Percentiles rank a stretch among this genome's conserved stretches.
These are phyloP conservation scores for Apamea monoglypha DNA, from an alignment of 2,888 invertebrate genomes.

Conservation along the genomic window DNA sequence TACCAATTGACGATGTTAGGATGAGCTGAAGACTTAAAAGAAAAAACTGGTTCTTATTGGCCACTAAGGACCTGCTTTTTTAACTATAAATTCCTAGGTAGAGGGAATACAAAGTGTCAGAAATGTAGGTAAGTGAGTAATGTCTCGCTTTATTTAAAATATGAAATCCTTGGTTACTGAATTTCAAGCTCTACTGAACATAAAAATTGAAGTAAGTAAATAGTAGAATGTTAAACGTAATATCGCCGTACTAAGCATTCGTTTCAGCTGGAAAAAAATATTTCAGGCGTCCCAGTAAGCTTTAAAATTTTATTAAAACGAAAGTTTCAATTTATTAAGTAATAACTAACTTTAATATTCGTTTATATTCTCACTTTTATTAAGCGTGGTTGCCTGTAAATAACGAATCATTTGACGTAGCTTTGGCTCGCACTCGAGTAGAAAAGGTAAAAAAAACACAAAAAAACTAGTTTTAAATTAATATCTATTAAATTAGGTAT, in stretches of 20 bases:
- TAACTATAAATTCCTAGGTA: background rate
- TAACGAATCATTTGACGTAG: background rate
- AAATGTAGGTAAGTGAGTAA: background rate
- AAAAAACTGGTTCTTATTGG: background rate
- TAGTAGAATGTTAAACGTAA: background rate
- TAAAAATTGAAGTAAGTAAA: background rate
- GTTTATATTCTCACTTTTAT: background rate
- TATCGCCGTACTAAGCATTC: background rate
- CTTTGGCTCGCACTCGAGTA: no score
- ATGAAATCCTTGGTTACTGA: background rate
- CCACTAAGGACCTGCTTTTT: background rate
- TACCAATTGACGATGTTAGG: background rate
- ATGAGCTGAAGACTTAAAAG: background rate
- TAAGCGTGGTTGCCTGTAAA: no score
- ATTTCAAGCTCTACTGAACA: constrained; percentile 11
- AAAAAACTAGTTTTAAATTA: background rate
- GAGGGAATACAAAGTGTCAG: background rate
- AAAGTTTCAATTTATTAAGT: background rate
- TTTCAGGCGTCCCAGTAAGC: background rate
- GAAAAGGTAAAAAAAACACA: background rate
- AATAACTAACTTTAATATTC: background rate
- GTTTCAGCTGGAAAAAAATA: background rate
- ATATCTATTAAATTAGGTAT: background rate
- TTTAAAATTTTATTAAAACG: background rate
- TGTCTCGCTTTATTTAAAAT: background rate